These are phyloP conservation scores for Magallana nippona DNA, from an alignment of 2,888 invertebrate species.

Conservation along the genomic window DNA sequence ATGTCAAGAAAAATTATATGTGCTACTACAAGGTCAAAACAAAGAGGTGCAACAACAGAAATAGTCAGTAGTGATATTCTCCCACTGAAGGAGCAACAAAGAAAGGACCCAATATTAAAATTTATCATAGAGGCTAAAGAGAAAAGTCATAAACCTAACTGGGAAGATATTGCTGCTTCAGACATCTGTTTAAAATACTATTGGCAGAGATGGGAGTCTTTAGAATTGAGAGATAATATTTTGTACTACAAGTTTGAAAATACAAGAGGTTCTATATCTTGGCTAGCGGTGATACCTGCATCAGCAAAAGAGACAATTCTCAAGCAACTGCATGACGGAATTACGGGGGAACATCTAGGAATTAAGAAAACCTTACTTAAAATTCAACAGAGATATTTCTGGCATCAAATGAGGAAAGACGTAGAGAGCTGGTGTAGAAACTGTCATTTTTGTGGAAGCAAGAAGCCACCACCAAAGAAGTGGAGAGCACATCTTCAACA, in stretches of 20 bases:
- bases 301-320: background rate
- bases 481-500: constrained; percentile 37
- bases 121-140: constrained; percentile 44
- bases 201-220: constrained; percentile 51
- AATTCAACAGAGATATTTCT: constrained; percentile 40
- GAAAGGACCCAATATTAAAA: constrained; percentile 31
- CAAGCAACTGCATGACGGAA: constrained; percentile 36
- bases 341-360: constrained; percentile 43
- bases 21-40: too few relatives aligned
- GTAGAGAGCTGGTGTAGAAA: constrained; percentile 29
- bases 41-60: background rate
- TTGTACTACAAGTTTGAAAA: constrained; percentile 41
- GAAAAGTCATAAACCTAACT: constrained; percentile 39
- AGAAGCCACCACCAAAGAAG: constrained; percentile 38
- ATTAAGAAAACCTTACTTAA: constrained; percentile 35
- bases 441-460: constrained; percentile 40
- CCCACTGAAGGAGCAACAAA: constrained; percentile 39
- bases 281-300: constrained; percentile 37
- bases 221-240: constrained; percentile 41
- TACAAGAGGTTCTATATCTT: background rate
- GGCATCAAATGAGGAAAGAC: constrained; percentile 36
- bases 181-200: constrained; percentile 46
- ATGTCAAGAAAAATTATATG: too few relatives aligned
- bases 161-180: constrained; percentile 40
- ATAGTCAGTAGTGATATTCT: background rate